phyloP scores from a whole-genome alignment of 2,888 invertebrate genomes.

The Dynastes tityus region DNA sequence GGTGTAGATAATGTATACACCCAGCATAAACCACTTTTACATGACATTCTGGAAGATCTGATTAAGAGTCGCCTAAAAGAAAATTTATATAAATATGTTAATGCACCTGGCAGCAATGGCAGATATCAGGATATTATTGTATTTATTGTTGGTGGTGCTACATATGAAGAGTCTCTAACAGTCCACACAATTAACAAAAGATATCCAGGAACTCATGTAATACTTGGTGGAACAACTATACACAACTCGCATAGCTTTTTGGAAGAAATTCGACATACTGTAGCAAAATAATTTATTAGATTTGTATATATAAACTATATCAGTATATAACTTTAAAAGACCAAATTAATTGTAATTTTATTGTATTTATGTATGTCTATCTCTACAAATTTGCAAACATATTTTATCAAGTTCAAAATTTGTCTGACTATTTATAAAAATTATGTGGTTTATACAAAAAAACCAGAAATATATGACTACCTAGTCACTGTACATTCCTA shows the following conservation, averaged over 20 bases:
- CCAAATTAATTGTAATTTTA: no score
- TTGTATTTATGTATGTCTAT: no score
- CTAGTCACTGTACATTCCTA: neutral
- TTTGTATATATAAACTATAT: constrained; percentile 6
- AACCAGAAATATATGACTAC: neutral
- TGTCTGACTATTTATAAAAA: no score
- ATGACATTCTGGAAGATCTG: constrained; percentile 91
- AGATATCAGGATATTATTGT: constrained; percentile 95
- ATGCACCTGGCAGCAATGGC: constrained; percentile 74
- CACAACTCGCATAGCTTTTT: constrained; percentile 90
- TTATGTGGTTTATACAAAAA: no score
- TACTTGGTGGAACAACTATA: constrained; percentile 93
- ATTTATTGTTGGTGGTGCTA: constrained; percentile 96
- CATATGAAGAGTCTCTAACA: constrained; percentile 94
- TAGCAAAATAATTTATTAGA: constrained; percentile 41
- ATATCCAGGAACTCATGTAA: constrained; percentile 82
- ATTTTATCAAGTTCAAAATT: no score
- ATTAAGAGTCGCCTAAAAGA: constrained; percentile 93
- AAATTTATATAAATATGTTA: constrained; percentile 87
- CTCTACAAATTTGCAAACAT: no score
- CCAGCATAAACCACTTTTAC: constrained; percentile 95
- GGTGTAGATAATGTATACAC: constrained; percentile 99
- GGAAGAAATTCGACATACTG: constrained; percentile 78
- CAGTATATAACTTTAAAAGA: no score
- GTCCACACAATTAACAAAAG: constrained; percentile 86